These are phyloP conservation scores for Cairina moschata DNA, from an alignment of 2,113 vertebrate genomes.

Conservation along the genomic window DNA sequence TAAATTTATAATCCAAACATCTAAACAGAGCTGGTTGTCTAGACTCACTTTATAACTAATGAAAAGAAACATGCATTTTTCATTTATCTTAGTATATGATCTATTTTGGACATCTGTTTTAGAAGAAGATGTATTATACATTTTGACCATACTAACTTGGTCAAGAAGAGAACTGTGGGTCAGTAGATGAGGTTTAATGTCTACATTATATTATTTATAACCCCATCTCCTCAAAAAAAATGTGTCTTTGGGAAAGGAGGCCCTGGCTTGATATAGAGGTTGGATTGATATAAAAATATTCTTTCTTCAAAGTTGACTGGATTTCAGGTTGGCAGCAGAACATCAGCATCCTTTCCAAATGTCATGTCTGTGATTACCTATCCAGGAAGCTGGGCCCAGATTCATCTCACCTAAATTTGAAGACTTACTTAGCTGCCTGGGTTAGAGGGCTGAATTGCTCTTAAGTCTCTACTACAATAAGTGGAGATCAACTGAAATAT, in stretches of 20 bases:
- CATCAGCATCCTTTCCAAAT: background rate
- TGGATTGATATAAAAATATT: background rate
- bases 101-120: background rate
- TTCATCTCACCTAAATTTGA: background rate
- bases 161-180: background rate
- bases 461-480: background rate
- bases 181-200: background rate
- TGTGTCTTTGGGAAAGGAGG: background rate
- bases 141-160: background rate
- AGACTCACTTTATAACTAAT: background rate
- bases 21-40: background rate
- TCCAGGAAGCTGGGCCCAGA: background rate
- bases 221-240: background rate
- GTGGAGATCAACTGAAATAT: background rate
- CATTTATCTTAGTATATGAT: background rate
- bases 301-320: background rate
- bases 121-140: background rate
- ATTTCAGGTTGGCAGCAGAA: background rate
- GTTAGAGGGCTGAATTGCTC: background rate
- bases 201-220: background rate
- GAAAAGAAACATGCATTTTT: background rate
- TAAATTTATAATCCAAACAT: background rate
- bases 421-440: background rate
- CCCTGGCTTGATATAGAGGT: background rate
- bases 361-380: background rate